A percentile compares a stretch with the other conserved stretches of the same genome.
These are phyloP conservation scores for Crossocerus cetratus DNA, from an alignment of 2,888 invertebrate genomes.

Conservation along the genomic window DNA sequence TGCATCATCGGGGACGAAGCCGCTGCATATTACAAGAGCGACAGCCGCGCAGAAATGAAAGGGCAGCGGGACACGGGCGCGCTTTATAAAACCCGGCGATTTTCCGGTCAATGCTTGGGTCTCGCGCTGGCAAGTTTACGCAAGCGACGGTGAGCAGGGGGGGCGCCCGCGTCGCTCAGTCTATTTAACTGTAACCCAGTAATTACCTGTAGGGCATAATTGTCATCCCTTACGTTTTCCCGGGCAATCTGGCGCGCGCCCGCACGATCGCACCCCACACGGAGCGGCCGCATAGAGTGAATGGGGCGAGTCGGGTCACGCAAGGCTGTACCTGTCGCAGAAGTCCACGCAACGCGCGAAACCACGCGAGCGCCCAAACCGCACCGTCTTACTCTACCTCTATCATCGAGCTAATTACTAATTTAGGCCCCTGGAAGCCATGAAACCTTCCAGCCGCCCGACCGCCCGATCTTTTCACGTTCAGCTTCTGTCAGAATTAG, in stretches of 20 bases:
- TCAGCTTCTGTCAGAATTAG: no score
- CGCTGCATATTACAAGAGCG: background rate
- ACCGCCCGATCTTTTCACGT: no score
- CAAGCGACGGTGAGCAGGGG: conserved; percentile 44
- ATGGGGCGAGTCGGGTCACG: conserved; percentile 73
- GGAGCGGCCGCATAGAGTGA: conserved; percentile 34
- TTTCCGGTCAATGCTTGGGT: conserved; percentile 69
- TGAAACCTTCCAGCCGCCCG: no score
- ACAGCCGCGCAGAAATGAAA: conserved; percentile 52
- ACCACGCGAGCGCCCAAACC: conserved; percentile 76
- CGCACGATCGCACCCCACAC: conserved; percentile 39
- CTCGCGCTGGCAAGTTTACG: conserved; percentile 53
- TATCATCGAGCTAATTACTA: conserved; percentile 77
- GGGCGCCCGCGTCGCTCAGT: conserved; percentile 63
- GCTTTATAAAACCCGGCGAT: conserved; percentile 69
- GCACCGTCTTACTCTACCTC: conserved; percentile 70
- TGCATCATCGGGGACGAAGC: no score
- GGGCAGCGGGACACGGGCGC: conserved; percentile 50
- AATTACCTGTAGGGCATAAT: conserved; percentile 76
- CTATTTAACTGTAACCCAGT: conserved; percentile 73
- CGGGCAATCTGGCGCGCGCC: conserved; percentile 46
- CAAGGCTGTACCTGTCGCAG: conserved; percentile 77
- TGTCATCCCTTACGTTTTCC: conserved; percentile 74
- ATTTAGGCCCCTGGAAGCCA: conserved; percentile 64
- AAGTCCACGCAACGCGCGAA: conserved; percentile 74